These are phyloP conservation scores for Allobates femoralis DNA, from an alignment of 2,797 vertebrate species.

Conservation along the genomic window DNA sequence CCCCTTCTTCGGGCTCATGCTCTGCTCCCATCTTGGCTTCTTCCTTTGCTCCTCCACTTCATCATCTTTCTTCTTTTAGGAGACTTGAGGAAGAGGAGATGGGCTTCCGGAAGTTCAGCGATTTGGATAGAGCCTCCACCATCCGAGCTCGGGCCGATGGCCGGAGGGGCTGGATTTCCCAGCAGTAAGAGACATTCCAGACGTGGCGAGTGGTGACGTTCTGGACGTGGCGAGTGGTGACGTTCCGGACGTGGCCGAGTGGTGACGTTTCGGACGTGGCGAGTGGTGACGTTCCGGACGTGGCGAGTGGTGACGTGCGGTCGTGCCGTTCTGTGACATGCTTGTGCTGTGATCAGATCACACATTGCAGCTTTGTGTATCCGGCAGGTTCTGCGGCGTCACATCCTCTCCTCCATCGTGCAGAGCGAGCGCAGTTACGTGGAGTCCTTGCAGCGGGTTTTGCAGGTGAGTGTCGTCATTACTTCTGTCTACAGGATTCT, in stretches of 20 bases:
- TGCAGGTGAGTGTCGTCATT: constrained; percentile 80
- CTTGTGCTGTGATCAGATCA: background rate
- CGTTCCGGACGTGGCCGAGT: too few species aligned
- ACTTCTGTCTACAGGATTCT: background rate
- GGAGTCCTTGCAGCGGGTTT: constrained; percentile 88
- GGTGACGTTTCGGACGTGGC: too few species aligned
- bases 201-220: too few species aligned
- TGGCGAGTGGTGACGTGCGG: too few species aligned
- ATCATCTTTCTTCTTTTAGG: constrained; percentile 63
- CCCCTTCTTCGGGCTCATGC: too few species aligned
- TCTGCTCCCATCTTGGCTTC: background rate
- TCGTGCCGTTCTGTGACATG: too few species aligned
- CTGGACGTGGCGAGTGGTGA: too few species aligned
- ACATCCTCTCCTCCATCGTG: constrained; percentile 91
- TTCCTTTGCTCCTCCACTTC: background rate
- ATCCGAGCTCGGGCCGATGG: constrained; percentile 85
- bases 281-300: too few species aligned
- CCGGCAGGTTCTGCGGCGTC: constrained; percentile 87
- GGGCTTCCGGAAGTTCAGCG: constrained; percentile 75
- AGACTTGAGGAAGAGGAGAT: constrained; percentile 80
- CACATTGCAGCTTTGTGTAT: background rate
- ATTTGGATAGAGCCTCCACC: constrained; percentile 80
- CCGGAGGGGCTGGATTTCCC: constrained; percentile 85
- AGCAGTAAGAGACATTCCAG: too few species aligned
- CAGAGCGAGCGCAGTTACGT: constrained; percentile 93